Evolutionary conservation across 35 echinoderm and acorn worm species (phyloP).

Genomic region (Ophioderma brevispina): DNA sequence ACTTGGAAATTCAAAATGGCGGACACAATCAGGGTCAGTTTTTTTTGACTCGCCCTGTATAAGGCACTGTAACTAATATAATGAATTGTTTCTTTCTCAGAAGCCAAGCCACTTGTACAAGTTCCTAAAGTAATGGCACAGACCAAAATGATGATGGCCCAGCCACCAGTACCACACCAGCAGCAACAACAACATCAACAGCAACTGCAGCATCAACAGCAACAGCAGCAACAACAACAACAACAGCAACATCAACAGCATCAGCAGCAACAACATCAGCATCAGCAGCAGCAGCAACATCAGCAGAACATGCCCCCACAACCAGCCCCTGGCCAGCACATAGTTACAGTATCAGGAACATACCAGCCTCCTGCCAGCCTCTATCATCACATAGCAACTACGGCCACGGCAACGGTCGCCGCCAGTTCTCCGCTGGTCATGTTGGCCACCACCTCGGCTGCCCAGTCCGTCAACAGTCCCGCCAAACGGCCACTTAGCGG

Average conservation of each 20-base stretch:
- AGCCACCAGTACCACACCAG: not conserved
- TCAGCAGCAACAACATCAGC: conserved; percentile 9
- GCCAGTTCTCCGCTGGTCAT: conserved; percentile 46
- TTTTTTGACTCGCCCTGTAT: too few species aligned
- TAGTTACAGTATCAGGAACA: conserved; percentile 83
- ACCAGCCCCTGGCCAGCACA: conserved; percentile 50
- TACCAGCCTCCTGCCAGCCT: conserved; percentile 81
- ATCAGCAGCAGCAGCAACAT: conserved; percentile 10
- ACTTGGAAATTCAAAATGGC: too few species aligned
- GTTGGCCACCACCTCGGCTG: conserved; percentile 63
- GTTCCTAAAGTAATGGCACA: not conserved
- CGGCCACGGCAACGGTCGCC: conserved; percentile 20
- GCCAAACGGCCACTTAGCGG: conserved; percentile 69
- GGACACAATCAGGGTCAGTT: too few species aligned
- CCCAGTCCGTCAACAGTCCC: conserved; percentile 24
- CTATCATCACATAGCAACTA: conserved; percentile 26
- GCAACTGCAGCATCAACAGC: not conserved
- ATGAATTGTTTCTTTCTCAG: too few species aligned
- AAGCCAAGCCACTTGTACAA: not conserved
- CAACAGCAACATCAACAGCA: conserved; percentile 24
- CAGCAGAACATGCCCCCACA: not conserved
- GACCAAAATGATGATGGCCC: conserved; percentile 14
- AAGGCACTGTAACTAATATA: too few species aligned
- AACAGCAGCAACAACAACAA: conserved; percentile 8
- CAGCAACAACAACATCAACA: conserved; percentile 15